Evolutionary conservation across 1,140 invertebrate species (phyloP).

Genomic region (Tribolium castaneum): DNA sequence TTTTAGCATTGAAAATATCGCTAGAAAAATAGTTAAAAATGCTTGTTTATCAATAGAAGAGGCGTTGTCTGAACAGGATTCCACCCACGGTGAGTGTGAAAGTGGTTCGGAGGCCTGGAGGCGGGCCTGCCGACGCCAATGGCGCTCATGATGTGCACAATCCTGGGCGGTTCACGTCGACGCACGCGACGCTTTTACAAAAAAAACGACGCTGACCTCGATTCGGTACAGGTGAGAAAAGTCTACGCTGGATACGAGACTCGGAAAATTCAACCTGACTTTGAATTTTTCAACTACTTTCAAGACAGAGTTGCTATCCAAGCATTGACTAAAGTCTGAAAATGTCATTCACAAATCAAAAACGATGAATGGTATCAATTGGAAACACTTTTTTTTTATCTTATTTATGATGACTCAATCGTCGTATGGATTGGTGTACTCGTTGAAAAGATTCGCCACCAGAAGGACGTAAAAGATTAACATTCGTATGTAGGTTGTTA

Average conservation of each 20-base stretch:
- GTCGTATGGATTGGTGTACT: too few relatives aligned
- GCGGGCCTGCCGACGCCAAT: slow-evolving; percentile 61
- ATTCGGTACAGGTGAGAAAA: slow-evolving; percentile 56
- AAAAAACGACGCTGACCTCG: slow-evolving; percentile 57
- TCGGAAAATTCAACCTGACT: too few relatives aligned
- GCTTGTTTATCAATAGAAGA: slow-evolving; percentile 54
- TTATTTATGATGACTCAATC: too few relatives aligned
- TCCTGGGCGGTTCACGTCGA: slow-evolving; percentile 58
- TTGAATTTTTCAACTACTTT: too few relatives aligned
- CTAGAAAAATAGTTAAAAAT: slow-evolving; percentile 54
- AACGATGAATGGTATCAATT: too few relatives aligned
- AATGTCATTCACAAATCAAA: too few relatives aligned
- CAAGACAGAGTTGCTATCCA: too few relatives aligned
- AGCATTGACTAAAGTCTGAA: too few relatives aligned
- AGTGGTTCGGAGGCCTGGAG: slow-evolving; percentile 54
- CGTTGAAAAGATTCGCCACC: too few relatives aligned
- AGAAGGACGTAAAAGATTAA: too few relatives aligned
- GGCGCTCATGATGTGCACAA: slow-evolving; percentile 52
- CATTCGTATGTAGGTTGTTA: too few relatives aligned
- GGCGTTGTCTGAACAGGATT: slow-evolving; percentile 56
- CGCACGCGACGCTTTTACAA: slow-evolving; percentile 54
- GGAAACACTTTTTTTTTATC: too few relatives aligned
- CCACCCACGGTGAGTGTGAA: slow-evolving; percentile 55
- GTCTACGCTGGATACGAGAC: neutral
- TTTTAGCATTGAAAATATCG: slow-evolving; percentile 25